Evolutionary conservation across 1,140 invertebrate species (phyloP), one percentile per base, ranked within the genome.

Genomic region (Hyles euphorbiae): DNA sequence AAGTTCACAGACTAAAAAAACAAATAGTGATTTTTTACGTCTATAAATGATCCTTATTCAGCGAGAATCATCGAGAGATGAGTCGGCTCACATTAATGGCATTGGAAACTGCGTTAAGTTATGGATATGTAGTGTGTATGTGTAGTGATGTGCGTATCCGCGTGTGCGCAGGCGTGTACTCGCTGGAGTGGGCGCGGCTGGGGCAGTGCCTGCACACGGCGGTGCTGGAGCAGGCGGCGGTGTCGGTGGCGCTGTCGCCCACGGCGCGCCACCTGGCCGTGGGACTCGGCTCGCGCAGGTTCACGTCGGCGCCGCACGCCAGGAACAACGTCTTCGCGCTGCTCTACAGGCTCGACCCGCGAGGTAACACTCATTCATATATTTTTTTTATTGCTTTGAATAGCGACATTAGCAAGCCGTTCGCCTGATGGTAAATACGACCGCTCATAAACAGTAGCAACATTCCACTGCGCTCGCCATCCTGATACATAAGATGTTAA

Each of bases 181-280:
- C 95, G 69, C 84, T 97, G 60, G 90, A 93, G 70, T 93, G 93
- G 90, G 89, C 92, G 56, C 92, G 92, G 1, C 79, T 96, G 32
- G 96, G 95, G 0, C 92, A 95, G 76, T 94, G 93, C 81, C 88
- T 96, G 11, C 95, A 94, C 81, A 93, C 93, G 3, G 94, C 93
- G 7, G 92, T 92, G 76, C 93, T 96, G 68, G 93, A 94, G 68
- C 93, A 95, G 58, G 93, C 93, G 74, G 95, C 94, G 0, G 94
- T 97, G 22, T 96, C 95, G 11, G 94, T 97, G 5, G 95, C 95
- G 57, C 88, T 97, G 44, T 96, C 95, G 3, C 95, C 95, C 1
- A 92, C 93, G 2, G 92, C 92, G 61, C 90, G 94, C 10, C 94
- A 96, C 87, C 89, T 97, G 4, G 88, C 96, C 34, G 95, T 97